Evolutionary conservation across 2,797 vertebrate genomes (phyloP).

Genomic region (Acrocephalus scirpaceus): DNA sequence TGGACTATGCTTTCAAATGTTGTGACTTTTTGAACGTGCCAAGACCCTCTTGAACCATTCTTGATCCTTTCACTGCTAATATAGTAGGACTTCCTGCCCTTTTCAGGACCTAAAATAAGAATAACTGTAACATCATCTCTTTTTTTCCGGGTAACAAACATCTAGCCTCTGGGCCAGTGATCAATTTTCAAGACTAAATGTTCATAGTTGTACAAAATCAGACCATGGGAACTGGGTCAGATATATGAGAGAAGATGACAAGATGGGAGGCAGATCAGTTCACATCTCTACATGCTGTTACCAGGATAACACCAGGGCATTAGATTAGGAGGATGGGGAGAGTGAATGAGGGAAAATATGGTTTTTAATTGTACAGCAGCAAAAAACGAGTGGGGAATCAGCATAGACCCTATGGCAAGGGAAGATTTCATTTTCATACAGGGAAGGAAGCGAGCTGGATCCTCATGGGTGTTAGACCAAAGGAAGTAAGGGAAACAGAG

Average conservation of each 20-base stretch:
- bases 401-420: not conserved
- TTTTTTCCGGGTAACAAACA: not conserved
- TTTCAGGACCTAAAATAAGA: conserved; percentile 34
- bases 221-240: conserved; percentile 17
- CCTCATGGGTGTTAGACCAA: not conserved
- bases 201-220: conserved; percentile 30
- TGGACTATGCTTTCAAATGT: conserved; percentile 1
- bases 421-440: not conserved
- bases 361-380: not conserved
- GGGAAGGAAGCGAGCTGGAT: not conserved
- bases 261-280: conserved; percentile 27
- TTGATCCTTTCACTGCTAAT: not conserved
- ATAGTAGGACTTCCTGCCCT: conserved; percentile 3
- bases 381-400: not conserved
- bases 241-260: conserved; percentile 28
- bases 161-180: conserved; percentile 27
- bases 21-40: conserved; percentile 11
- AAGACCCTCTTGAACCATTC: not conserved
- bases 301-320: not conserved
- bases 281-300: not conserved
- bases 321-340: not conserved
- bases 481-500: not conserved
- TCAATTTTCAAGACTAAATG: conserved; percentile 55
- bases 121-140: not conserved
- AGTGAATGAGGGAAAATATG: not conserved